Evolutionary conservation across 2,888 invertebrate species (phyloP).

Genomic region (Ophioninae sp.): DNA sequence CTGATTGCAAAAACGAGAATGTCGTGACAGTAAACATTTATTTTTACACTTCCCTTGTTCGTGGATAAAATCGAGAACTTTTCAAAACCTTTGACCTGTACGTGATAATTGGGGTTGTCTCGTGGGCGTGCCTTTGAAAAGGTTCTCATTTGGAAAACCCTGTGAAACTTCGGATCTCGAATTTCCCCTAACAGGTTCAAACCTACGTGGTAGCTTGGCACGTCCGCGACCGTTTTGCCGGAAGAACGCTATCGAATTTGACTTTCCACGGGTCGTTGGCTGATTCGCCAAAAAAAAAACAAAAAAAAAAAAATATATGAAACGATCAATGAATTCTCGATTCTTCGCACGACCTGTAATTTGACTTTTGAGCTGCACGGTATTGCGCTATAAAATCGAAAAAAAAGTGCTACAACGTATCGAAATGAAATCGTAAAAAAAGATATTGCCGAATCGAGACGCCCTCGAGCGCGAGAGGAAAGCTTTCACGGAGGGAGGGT

Average conservation of each 20-base stretch:
- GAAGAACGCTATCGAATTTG: not conserved
- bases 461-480: not conserved
- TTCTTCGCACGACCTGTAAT: not conserved
- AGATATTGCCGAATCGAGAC: not conserved
- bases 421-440: not conserved
- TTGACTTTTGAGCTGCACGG: not conserved
- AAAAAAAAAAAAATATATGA: not conserved
- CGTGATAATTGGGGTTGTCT: slow-evolving; percentile 56
- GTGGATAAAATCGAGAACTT: too few species aligned
- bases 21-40: too few species aligned
- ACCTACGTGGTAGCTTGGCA: not conserved
- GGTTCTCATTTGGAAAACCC: slow-evolving; percentile 3
- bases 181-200: not conserved
- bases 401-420: not conserved
- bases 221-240: not conserved
- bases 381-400: not conserved
- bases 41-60: too few species aligned
- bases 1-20: too few species aligned
- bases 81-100: slow-evolving; percentile 18
- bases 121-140: slow-evolving; percentile 14
- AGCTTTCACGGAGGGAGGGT: not conserved
- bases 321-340: not conserved
- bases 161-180: not conserved
- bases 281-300: not conserved
- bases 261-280: not conserved